Base-by-base conservation (phyloP, 1,140 invertebrate genomes). In the Notospermus geniculatus region DNA sequence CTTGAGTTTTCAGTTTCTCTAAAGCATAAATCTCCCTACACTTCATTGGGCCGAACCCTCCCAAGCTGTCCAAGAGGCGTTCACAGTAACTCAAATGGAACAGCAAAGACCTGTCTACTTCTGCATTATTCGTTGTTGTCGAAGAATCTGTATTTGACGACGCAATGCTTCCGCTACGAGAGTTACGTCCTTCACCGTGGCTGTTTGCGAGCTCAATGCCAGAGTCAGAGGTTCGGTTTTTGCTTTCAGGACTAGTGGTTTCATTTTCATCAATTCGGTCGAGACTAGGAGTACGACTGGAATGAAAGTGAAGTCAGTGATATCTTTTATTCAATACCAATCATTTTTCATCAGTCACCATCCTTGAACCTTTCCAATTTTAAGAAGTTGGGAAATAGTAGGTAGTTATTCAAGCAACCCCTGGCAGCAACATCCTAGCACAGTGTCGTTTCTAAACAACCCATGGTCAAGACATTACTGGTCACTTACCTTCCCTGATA, bases 1-100 rank as follows among this genome's bases (percentile, higher is more conserved):
- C 77, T 61, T 84, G 82, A 41, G 74, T 74, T 67, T 81, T 74
- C 22, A 84, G 67, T 59, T 82, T 79, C 39, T 79, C 75, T 54
- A 84, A 62, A 19, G 83, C 76, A 62, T 80, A 78, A 23, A 75
- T 76, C 68, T 84, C 83, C 53, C 77, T 74, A 58, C 76, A 79
- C 65, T 81, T 83, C 62, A 84, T 65, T 5, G 83, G 83, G n/a
- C 83, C 83, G 75, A 79, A 84, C n/a, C 77, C 79, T 22, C 83
- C 83, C n/a, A 84, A 65, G 64, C 80, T 79, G 82, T 83, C 80
- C 13, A 83, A 66, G 1, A 84, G 71, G 56, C 77, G 73, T 60
- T 83, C 79, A 71, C 80, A 82, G 67, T 82, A 80, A 22, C 69
- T 70, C 17, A 84, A 71, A 65, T 84, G 83, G 29, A 75, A 79